These are phyloP conservation scores for Antedon mediterranea DNA, from an alignment of 53 echinoderm and acorn worm species.

Conservation along the genomic window DNA sequence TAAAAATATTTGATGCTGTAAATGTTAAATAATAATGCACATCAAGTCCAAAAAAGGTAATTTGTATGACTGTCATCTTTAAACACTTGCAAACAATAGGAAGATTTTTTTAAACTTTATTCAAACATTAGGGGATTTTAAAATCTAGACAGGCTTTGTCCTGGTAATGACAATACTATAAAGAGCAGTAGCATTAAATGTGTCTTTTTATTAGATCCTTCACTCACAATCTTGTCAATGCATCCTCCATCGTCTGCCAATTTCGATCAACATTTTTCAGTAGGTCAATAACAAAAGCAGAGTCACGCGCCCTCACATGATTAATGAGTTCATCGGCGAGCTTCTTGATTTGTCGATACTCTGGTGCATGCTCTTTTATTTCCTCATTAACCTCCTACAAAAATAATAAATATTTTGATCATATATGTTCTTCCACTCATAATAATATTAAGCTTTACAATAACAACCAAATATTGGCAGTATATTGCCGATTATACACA, in stretches of 20 bases:
- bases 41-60: too few species aligned
- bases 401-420: background rate
- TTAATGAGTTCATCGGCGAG: constrained; percentile 77
- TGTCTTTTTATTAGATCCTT: background rate
- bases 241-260: constrained; percentile 98
- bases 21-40: too few species aligned
- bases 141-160: background rate
- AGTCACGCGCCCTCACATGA: constrained; percentile 55
- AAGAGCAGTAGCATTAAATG: background rate
- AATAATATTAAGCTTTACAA: too few species aligned
- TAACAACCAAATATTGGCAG: too few species aligned
- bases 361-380: constrained; percentile 71
- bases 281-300: constrained; percentile 67
- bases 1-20: too few species aligned
- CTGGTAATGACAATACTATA: background rate
- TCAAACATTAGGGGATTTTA: too few species aligned
- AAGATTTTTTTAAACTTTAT: too few species aligned
- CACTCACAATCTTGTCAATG: constrained; percentile 72
- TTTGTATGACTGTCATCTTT: too few species aligned
- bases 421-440: too few species aligned
- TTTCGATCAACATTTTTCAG: constrained; percentile 84
- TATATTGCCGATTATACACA: too few species aligned
- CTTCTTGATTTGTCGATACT: constrained; percentile 78
- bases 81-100: too few species aligned
- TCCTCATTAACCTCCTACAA: constrained; percentile 45